A percentile compares a stretch with the other conserved stretches of the same genome.
Conservation (phyloP, 2,797 vertebrate species). For the Hydrocynus forskahlii region DNA sequence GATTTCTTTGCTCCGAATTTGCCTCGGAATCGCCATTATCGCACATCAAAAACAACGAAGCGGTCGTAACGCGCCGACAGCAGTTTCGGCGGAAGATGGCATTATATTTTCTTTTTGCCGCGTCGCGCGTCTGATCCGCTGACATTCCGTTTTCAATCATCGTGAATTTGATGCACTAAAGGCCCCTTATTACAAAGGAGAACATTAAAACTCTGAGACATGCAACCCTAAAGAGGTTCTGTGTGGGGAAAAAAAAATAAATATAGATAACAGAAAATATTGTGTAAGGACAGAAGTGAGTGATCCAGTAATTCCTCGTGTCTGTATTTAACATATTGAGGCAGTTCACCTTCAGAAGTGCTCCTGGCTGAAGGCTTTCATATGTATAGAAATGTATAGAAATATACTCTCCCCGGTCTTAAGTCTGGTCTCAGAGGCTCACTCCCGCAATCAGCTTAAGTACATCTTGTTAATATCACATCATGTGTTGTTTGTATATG, state of each 20-base stretch:
- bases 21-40: conserved; percentile 38
- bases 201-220: conserved; percentile 65
- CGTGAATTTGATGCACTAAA: conserved; percentile 46
- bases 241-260: no score
- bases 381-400: no score
- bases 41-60: conserved; percentile 45
- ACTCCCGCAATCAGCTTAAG: conserved; percentile 47
- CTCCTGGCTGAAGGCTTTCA: not conserved
- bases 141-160: conserved; percentile 41
- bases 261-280: conserved; percentile 76
- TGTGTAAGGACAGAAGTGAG: conserved; percentile 77
- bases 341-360: conserved; percentile 59
- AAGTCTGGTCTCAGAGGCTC: not conserved
- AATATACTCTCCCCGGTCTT: not conserved
- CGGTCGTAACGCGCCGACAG: conserved; percentile 2
- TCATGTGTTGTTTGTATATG: conserved; percentile 69
- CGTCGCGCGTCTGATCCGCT: conserved; percentile 18
- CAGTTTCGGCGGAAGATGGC: not conserved
- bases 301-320: conserved; percentile 79
- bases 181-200: conserved; percentile 22
- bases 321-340: conserved; percentile 75
- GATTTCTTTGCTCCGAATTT: conserved; percentile 23
- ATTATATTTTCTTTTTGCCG: conserved; percentile 45
- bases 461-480: conserved; percentile 54
- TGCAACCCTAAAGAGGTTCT: conserved; percentile 80